A percentile compares a stretch with the other conserved stretches of the same genome.
Conservation (phyloP, 2,888 invertebrate genomes). For the Metopia argyrocephala region DNA sequence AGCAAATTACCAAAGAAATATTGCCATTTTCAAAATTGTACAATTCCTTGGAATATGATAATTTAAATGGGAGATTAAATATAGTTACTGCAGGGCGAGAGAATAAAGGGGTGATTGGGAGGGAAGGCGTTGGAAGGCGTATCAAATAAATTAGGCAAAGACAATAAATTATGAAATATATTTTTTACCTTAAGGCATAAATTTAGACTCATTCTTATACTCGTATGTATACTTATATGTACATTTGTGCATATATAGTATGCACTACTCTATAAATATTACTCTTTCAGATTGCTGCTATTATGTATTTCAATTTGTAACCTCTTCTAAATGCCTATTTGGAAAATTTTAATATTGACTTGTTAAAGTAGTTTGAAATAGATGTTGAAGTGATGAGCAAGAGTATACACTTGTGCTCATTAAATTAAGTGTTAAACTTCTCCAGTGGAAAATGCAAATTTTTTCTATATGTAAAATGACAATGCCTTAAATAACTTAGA, state of each 20-base stretch:
- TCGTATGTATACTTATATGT: no score
- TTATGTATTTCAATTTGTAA: slow-evolving; percentile 19
- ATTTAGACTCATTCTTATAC: not conserved
- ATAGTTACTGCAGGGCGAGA: not conserved
- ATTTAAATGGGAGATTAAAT: not conserved
- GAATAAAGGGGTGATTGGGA: not conserved
- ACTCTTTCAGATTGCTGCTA: not conserved
- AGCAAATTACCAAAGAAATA: slow-evolving; percentile 41
- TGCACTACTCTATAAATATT: not conserved
- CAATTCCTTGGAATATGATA: not conserved
- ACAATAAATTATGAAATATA: slow-evolving; percentile 55
- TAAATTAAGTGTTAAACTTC: no score
- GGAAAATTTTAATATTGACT: slow-evolving; percentile 18
- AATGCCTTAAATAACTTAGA: no score
- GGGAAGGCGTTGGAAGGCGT: not conserved
- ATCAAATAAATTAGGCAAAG: slow-evolving; percentile 48
- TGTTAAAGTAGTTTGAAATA: not conserved
- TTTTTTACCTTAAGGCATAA: slow-evolving; percentile 54
- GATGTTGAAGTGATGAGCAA: not conserved
- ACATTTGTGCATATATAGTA: no score
- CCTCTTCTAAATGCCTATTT: not conserved
- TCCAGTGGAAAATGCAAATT: no score
- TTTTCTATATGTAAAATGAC: no score
- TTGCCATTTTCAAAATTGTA: not conserved
- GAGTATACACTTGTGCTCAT: no score